phyloP scores from a whole-genome alignment of 2,113 vertebrate genomes.

The Aix galericulata region DNA sequence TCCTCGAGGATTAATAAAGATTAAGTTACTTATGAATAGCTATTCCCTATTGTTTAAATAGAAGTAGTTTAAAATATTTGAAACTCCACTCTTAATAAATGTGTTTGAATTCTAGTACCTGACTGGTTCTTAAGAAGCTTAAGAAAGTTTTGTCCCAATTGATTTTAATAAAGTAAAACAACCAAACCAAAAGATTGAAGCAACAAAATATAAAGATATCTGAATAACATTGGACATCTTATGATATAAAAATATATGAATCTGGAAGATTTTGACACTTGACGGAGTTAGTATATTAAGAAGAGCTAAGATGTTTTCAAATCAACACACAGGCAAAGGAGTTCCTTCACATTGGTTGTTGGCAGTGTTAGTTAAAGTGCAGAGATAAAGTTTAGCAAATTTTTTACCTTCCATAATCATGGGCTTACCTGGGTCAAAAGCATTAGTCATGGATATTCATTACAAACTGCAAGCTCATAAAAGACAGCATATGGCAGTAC shows the following conservation, averaged over 20 bases:
- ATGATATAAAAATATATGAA: neutral
- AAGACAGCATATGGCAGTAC: conserved; percentile 50
- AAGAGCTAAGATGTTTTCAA: neutral
- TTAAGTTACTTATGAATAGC: neutral
- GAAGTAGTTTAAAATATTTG: neutral
- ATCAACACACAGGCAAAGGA: neutral
- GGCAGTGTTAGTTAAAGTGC: neutral
- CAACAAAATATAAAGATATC: neutral
- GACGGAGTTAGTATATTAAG: neutral
- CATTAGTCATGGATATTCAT: conserved; percentile 56
- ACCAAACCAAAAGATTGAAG: neutral
- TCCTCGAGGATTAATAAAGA: conserved; percentile 20
- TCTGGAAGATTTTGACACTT: neutral
- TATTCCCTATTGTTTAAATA: neutral
- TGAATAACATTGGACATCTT: neutral
- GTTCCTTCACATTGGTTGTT: neutral
- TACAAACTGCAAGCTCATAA: conserved; percentile 48
- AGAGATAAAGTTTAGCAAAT: conserved; percentile 42
- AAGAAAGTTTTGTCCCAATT: neutral
- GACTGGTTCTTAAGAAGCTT: neutral
- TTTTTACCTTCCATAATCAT: conserved; percentile 50
- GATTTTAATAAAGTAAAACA: neutral
- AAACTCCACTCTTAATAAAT: neutral
- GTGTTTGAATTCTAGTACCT: neutral
- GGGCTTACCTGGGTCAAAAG: conserved; percentile 45